These are phyloP conservation scores for Aviceda subcristata DNA, from an alignment of 2,113 vertebrate species.

Conservation along the genomic window DNA sequence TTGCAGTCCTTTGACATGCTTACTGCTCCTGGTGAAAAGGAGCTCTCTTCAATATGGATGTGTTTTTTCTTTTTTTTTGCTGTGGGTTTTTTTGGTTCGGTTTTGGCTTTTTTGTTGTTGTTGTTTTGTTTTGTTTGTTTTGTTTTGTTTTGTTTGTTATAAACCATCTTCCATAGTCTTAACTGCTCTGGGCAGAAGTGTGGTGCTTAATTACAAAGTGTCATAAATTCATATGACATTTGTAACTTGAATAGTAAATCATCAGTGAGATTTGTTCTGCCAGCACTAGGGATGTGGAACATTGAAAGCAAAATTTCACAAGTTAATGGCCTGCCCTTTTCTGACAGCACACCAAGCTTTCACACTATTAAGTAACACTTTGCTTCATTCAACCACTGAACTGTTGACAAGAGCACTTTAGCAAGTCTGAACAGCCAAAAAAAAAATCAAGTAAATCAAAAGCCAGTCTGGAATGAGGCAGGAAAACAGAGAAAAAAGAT, in stretches of 20 bases:
- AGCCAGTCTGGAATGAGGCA: slow-evolving; percentile 31
- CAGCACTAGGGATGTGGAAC: slow-evolving; percentile 17
- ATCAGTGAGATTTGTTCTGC: slow-evolving; percentile 51
- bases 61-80: background rate
- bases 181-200: background rate
- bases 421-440: slow-evolving; percentile 55
- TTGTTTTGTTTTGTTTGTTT: no score
- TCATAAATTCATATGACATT: slow-evolving; percentile 43
- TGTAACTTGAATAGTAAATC: slow-evolving; percentile 62
- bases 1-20: background rate
- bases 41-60: background rate
- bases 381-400: slow-evolving; percentile 69
- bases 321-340: slow-evolving; percentile 73
- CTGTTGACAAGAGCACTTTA: slow-evolving; percentile 74
- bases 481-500: slow-evolving; percentile 16
- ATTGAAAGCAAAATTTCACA: slow-evolving; percentile 60
- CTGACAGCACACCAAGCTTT: slow-evolving; percentile 74
- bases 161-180: background rate
- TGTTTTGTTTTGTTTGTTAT: background rate
- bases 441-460: slow-evolving; percentile 57
- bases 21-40: background rate
- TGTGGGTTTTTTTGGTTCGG: background rate
- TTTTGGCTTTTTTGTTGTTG: background rate
- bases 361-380: slow-evolving; percentile 74
- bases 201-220: slow-evolving; percentile 62